Evolutionary conservation across 1,140 invertebrate species (phyloP).

Genomic region (Drosophila neocordata): DNA sequence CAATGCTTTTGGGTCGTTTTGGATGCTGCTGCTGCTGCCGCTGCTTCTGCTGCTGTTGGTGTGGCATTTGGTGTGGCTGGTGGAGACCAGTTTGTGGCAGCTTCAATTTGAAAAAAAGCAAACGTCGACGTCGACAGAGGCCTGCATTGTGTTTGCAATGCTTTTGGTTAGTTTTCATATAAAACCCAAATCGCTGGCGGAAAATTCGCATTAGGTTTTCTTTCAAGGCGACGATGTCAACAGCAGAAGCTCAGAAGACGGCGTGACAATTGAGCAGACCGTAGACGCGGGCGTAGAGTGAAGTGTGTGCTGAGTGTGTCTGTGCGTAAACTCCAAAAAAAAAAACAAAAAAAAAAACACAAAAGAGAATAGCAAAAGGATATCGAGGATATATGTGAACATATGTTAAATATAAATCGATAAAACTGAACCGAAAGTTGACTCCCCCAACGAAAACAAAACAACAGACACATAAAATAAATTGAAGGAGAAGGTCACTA

Average conservation of each 20-base stretch:
- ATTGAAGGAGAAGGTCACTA: background rate
- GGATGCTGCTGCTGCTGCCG: background rate
- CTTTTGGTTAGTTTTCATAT: conserved; percentile 76
- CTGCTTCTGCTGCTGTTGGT: background rate
- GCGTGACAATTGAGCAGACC: conserved; percentile 59
- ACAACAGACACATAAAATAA: conserved; percentile 16
- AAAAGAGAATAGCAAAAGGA: conserved; percentile 44
- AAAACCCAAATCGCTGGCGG: conserved; percentile 79
- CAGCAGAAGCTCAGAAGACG: conserved; percentile 49
- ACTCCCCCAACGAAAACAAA: conserved; percentile 14
- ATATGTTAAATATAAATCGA: conserved; percentile 14
- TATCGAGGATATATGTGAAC: conserved; percentile 50
- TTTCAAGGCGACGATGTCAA: conserved; percentile 82
- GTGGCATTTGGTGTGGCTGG: conserved; percentile 7
- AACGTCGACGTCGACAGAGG: conserved; percentile 48
- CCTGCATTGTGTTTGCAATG: conserved; percentile 69
- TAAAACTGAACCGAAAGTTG: conserved; percentile 9
- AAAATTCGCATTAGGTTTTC: conserved; percentile 83
- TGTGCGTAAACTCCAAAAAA: background rate
- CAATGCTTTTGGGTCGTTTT: background rate
- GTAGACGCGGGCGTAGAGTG: conserved; percentile 57
- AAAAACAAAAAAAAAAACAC: no score
- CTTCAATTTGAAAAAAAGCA: conserved; percentile 48
- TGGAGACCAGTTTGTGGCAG: conserved; percentile 57
- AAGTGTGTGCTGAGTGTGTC: conserved; percentile 45